Evolutionary conservation across 2,888 invertebrate genomes (phyloP).

Genomic region (Pseudoips prasinana): DNA sequence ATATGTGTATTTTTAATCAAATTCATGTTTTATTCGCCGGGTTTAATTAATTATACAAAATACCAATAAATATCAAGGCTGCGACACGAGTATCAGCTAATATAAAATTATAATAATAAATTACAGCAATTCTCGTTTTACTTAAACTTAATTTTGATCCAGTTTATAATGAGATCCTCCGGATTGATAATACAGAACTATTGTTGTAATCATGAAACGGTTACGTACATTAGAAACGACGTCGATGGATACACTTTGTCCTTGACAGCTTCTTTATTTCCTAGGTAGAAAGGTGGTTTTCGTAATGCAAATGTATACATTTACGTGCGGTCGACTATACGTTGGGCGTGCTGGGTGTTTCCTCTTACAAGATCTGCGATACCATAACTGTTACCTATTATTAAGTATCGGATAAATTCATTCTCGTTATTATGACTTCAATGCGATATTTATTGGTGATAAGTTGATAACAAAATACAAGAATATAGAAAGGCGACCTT

Average conservation of each 20-base stretch:
- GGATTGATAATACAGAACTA: constrained; percentile 17
- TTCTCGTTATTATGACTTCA: not conserved
- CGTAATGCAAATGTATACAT: too few relatives aligned
- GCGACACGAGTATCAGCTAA: not conserved
- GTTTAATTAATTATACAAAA: too few relatives aligned
- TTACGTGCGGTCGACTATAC: too few relatives aligned
- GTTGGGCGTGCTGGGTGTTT: constrained; percentile 13
- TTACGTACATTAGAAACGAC: too few relatives aligned
- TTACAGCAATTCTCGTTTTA: constrained; percentile 18
- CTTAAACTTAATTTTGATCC: constrained; percentile 17
- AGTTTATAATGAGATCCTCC: constrained; percentile 17
- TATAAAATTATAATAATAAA: constrained; percentile 14
- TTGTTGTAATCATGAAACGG: constrained; percentile 18
- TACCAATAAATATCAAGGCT: constrained; percentile 2
- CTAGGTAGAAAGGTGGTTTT: too few relatives aligned
- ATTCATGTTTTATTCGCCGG: too few relatives aligned
- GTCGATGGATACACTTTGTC: too few relatives aligned
- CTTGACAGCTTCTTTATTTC: too few relatives aligned
- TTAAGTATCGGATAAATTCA: constrained; percentile 7
- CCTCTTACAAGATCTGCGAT: constrained; percentile 19
- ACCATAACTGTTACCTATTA: constrained; percentile 14
- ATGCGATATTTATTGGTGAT: not conserved
- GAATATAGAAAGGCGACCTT: constrained; percentile 2
- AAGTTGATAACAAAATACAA: constrained; percentile 2
- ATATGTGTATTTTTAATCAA: too few relatives aligned